These are phyloP conservation scores for Drosophila kikkawai DNA, from an alignment of 1,140 invertebrate species.

Conservation along the genomic window DNA sequence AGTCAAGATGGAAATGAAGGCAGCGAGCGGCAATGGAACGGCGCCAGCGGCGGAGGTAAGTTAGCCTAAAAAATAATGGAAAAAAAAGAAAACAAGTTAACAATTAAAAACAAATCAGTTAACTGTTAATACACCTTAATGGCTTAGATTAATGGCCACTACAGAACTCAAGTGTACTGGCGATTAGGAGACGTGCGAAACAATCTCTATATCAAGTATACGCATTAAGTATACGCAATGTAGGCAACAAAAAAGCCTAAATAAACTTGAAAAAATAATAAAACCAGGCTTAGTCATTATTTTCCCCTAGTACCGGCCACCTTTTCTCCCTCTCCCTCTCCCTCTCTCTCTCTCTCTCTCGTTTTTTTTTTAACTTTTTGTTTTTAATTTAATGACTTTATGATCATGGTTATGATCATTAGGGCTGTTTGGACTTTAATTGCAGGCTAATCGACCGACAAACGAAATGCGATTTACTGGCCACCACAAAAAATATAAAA, in stretches of 20 bases:
- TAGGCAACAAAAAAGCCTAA: not conserved
- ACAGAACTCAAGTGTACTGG: conserved; percentile 9
- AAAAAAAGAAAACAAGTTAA: not conserved
- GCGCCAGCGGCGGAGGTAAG: conserved; percentile 3
- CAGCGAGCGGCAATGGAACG: not conserved
- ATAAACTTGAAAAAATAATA: not conserved
- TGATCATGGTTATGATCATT: conserved; percentile 52
- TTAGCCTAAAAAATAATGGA: not conserved
- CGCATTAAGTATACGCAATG: conserved; percentile 3
- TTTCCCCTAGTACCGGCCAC: not conserved
- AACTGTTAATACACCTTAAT: conserved; percentile 19
- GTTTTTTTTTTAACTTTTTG: not conserved
- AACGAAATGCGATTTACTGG: conserved; percentile 55
- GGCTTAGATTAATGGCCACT: conserved; percentile 23
- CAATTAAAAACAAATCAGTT: conserved; percentile 26
- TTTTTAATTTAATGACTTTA: conserved; percentile 48
- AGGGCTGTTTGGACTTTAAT: conserved; percentile 36
- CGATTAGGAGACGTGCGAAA: conserved; percentile 3
- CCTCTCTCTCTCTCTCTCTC: not conserved
- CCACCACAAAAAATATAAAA: not conserved
- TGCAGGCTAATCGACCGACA: conserved; percentile 61
- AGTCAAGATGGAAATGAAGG: conserved; percentile 12
- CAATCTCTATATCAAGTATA: conserved; percentile 19
- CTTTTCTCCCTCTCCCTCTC: not conserved
- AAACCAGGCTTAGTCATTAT: conserved; percentile 1